A percentile compares a stretch with the other conserved stretches of the same genome.
Conservation (phyloP, 2,888 invertebrate genomes). For the Stictocephala bisonia region DNA sequence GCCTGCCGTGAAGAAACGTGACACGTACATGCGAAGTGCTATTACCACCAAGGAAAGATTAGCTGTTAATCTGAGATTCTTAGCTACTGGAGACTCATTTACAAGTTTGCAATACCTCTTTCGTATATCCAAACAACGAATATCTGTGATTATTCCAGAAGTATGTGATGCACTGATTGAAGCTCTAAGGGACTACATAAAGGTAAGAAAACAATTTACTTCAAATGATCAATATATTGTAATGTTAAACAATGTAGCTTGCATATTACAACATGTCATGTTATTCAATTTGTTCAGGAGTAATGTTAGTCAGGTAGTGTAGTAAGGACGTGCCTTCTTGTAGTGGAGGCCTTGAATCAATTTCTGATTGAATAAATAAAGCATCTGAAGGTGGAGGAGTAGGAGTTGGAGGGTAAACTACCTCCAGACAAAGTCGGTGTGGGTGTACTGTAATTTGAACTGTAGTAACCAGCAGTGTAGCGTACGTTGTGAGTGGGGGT, state of each 20-base stretch:
- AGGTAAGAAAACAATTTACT: conserved; percentile 39
- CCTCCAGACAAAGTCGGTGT: not conserved
- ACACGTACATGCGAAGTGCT: too few relatives aligned
- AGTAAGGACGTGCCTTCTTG: too few relatives aligned
- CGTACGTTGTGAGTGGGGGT: too few relatives aligned
- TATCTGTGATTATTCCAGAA: conserved; percentile 48
- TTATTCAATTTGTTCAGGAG: too few relatives aligned
- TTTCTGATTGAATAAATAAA: too few relatives aligned
- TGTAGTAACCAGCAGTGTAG: too few relatives aligned
- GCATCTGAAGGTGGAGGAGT: too few relatives aligned
- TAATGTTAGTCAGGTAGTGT: too few relatives aligned
- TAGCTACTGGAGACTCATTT: conserved; percentile 51
- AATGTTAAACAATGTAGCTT: conserved; percentile 6
- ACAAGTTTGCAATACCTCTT: conserved; percentile 47
- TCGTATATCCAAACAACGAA: conserved; percentile 50
- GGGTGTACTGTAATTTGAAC: conserved; percentile 7
- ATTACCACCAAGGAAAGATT: conserved; percentile 43
- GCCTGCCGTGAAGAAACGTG: too few relatives aligned
- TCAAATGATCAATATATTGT: too few relatives aligned
- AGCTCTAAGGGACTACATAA: conserved; percentile 45
- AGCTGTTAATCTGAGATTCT: conserved; percentile 50
- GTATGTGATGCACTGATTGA: conserved; percentile 52
- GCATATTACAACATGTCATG: conserved; percentile 13
- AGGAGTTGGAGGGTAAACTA: conserved; percentile 13
- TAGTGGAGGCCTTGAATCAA: too few relatives aligned